phyloP scores from a whole-genome alignment of 2,113 vertebrate genomes.

The Thryonomys swinderianus region DNA sequence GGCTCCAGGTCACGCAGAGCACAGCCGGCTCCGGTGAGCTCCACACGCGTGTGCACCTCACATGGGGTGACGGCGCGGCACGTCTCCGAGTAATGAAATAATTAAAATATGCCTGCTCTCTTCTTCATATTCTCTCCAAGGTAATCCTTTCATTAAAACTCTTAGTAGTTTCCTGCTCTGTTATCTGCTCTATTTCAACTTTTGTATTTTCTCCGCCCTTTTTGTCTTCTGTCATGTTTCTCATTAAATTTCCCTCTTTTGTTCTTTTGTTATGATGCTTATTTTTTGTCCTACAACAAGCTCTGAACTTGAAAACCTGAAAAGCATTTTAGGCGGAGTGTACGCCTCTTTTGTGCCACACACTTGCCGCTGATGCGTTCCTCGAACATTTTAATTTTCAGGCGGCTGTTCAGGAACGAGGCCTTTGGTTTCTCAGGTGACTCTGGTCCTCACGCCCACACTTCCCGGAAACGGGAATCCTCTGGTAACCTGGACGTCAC shows the following conservation, averaged over 20 bases:
- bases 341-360: background rate
- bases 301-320: constrained; percentile 67
- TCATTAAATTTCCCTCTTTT: constrained; percentile 44
- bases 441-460: constrained; percentile 8
- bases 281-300: constrained; percentile 48
- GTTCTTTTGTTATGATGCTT: constrained; percentile 64
- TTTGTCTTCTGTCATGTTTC: constrained; percentile 52
- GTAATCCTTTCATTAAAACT: constrained; percentile 57
- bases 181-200: constrained; percentile 28
- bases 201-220: constrained; percentile 21
- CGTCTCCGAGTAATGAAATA: constrained; percentile 13
- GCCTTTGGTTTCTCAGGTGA: background rate
- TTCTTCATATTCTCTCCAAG: background rate
- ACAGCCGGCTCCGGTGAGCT: background rate
- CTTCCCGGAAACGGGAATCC: background rate
- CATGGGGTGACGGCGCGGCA: background rate
- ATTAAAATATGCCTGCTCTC: background rate
- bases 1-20: accelerated
- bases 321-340: constrained; percentile 17
- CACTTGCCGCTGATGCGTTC: background rate
- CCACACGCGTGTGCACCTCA: background rate
- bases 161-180: constrained; percentile 45
- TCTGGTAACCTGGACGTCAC: background rate
- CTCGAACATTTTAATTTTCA: background rate
- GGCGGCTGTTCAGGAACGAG: background rate